Evolutionary conservation across 2,888 invertebrate species (phyloP), one percentile per base, ranked within the genome.

Genomic region (Smittia aterrima): DNA sequence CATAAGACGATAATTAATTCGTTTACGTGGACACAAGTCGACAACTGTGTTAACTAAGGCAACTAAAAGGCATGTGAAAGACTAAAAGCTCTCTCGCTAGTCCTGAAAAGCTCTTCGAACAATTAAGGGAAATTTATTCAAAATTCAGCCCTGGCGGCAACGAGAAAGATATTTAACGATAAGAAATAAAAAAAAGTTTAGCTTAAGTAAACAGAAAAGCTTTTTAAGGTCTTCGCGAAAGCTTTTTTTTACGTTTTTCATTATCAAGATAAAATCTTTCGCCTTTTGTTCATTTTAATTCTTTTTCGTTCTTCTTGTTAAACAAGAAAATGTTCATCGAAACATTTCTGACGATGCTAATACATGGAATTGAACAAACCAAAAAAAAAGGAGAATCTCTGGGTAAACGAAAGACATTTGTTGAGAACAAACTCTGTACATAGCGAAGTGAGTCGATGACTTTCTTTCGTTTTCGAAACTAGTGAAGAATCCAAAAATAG

Each of bases 351-450:
- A 25, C 7, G 18, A 24, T 66, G 66, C 66, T 22, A 16, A 66
- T 27, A 32, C 27, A 66, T 13, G 66, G 66, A 66, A 66, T 66
- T 66, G 66, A 66, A 27, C n/a, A 66, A 53, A 54, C 16, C 9
- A 16, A 16, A 54, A 9, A 40, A 40, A 58, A 58, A 58, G 58
- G 27, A 62, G 62, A 62, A 13, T 22, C 13, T 22, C n/a, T 24
- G 62, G 13, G 24, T 20, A 24, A 62, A 62, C 24, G 24, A 62
- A 22, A 62, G 3, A 62, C 3, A 9, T 32, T 3, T 6, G 9
- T 32, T 32, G 32, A 6, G 32, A 32, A 9, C 32, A 9, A 32
- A 3, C 32, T 32, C 32, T 32, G 32, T 32, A 32, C 32, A 32
- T 32, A 32, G 32, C 32, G 32, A 32, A 32, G 32, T 9, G 32